Base-by-base conservation (phyloP, 1,140 invertebrate genomes). In the Heterodera carotae region DNA sequence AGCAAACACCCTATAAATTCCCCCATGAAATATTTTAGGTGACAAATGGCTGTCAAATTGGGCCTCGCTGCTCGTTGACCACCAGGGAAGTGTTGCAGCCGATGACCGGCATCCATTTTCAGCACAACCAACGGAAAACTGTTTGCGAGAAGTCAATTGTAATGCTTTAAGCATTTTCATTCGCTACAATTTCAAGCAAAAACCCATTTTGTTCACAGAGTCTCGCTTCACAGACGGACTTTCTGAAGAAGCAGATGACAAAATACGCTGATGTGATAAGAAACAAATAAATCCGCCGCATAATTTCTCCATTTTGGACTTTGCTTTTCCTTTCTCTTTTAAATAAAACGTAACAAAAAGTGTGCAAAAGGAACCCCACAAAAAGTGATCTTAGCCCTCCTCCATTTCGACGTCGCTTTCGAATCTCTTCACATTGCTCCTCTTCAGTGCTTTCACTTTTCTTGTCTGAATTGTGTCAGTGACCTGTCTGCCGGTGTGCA, bases 401-500 rank as follows among this genome's bases (percentile, higher is more conserved):
- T 79, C 76, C 56, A 76, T 76, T 56, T 77, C 53, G 1, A 36
- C 39, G 31, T 78, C 68, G 69, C 22, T 56, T 29, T 76, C 56
- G 29, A 67, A 53, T n/a, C 69, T 80, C 39, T 85, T 84, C 75
- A 70, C 36, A 43, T 43, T 71, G 73, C 15, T 25, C 7, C 34
- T 79, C 56, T 81, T 79, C 39, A 79, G 89, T 64, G 93, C 95
- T 89, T 97, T 97, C 91, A 97, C 93, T 88, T 97, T 97, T 75
- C 94, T 91, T 22, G 94, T 95, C 88, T 96, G 94, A 80, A 99
- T 90, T 81, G 91, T 93, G 31, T 91, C 89, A 22, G 96, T 91
- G 85, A 96, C 92, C 86, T 98, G 96, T 88, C 92, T 92, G 69
- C 93, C 92, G 90, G 99, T 91, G 88, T 99, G 97, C 75, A 99